Base-by-base conservation (phyloP, 37 sponge, comb jelly and placozoan genomes). In the Theonella swinhoei region DNA sequence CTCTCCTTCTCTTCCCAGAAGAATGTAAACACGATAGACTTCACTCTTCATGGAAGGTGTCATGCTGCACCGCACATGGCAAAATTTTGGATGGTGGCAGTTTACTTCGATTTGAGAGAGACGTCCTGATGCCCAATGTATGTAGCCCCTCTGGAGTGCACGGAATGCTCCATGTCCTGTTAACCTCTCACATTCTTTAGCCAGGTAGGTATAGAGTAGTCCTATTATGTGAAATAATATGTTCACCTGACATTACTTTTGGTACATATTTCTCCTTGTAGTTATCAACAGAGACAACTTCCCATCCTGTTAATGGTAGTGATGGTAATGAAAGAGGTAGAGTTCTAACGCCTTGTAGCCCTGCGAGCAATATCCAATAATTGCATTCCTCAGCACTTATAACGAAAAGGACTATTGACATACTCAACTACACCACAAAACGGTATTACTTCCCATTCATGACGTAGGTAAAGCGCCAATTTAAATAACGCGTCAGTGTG, bases 1-100 rank as follows among this genome's bases (percentile, higher is more conserved):
- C 33, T 32, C 68, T 72, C 74, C 74, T 40, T 75, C 60, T 25
- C 40, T 58, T 5, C 33, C 76, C 39, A 85, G 78, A 33, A 86
- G 74, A 4, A 72, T 25, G 61, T 79, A 79, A 28, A 80, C 81
- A 23, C 39, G 38, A 32, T 83, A 86, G 42, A 79, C 22, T 34
- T 75, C 84, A 76, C 68, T 31, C 69, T 77, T 82, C 88, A 88
- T 82, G 1, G 72, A 82, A 22, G 83, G 83, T 74, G 62, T 82
- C 83, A 88, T 75, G 19, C 22, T n/a, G 41, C 70, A 83, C 28
- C 69, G 47, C 20, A 89, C 74, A 39, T 89, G 84, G 30, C 89
- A 89, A 62, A 47, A 89, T 20, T 43, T n/a, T 64, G 87, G 80
- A 87, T 87, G 73, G 2, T 41, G 37, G 36, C 20, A 9, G 30